Base-by-base conservation (phyloP, 2,888 invertebrate genomes). In the Netelia inedita region DNA sequence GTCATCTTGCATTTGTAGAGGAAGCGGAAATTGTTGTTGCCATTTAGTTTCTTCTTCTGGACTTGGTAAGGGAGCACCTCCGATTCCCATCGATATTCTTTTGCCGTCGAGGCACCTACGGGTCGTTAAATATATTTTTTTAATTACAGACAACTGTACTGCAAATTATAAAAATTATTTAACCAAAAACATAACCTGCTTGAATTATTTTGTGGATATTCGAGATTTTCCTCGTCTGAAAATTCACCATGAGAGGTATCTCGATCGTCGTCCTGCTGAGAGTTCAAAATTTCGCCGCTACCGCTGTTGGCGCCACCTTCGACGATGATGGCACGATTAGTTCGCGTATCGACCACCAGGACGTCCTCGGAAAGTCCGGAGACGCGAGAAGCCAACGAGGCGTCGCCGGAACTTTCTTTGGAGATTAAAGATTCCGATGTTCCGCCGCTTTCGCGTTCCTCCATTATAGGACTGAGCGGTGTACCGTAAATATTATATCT, bases 381-480 rank as follows among this genome's bases (percentile, higher is more conserved):
- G 28, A 90, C 90, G 21, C 88, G 88, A 2, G 93, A 93, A 10
- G 89, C 89, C 19, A 90, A 87, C 10, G 93, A 93, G 8, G 89
- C 90, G 50, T 93, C 94, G 28, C 92, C 93, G 1, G 94, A 92
- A 84, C 94, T 94, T 83, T 90, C 93, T 86, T 88, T 94, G 84
- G 88, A 94, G 43, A 89, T 89, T 50, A 91, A 78, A 19, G 92
- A 93, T 63, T 93, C 93, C 0, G 93, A 93, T 59, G 91, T 93
- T 1, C 90, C 87, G n/a, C 91, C 91, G 73, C 92, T 93, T 79
- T 94, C 94, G 53, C 95, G 94, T 92, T 96, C 96, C 90, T 96
- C 96, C 28, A 95, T 93, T 79, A 96, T 96, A 0, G 96, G 96
- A 71, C 95, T 95, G 16, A 96, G 89, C 0, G 95, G 95, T 0